Evolutionary conservation across 2,113 vertebrate species (phyloP).

Genomic region (Eudyptes chrysolophus): DNA sequence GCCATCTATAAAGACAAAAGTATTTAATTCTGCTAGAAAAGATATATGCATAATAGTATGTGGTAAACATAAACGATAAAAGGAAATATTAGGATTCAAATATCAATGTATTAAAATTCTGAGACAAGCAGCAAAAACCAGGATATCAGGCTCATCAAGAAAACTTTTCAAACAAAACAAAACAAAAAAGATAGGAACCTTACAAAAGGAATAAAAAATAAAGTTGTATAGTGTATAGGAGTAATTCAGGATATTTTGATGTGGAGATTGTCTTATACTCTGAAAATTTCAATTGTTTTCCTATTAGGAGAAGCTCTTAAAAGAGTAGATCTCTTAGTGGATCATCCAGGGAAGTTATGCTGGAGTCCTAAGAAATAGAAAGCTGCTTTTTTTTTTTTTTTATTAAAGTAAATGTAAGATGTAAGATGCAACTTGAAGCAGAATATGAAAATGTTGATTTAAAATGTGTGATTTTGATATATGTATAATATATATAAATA

Average conservation of each 20-base stretch:
- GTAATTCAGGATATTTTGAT: not conserved
- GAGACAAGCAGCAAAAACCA: not conserved
- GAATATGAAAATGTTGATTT: not conserved
- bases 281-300: not conserved
- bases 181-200: not conserved
- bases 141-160: not conserved
- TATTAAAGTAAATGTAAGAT: not conserved
- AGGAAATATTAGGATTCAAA: not conserved
- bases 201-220: not conserved
- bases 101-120: not conserved
- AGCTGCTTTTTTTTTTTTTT: not conserved
- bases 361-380: not conserved
- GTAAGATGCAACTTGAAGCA: not conserved
- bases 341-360: not conserved
- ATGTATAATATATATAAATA: too few species aligned
- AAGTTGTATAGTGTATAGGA: not conserved
- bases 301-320: not conserved
- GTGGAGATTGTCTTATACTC: not conserved
- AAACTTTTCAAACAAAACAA: not conserved
- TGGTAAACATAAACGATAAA: not conserved
- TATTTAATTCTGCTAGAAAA: not conserved
- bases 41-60: not conserved
- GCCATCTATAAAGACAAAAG: not conserved
- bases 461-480: not conserved
- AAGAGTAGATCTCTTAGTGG: not conserved